Percentiles rank a stretch among this genome's conserved stretches.
Evolutionary conservation across 2,888 invertebrate genomes (phyloP).

Genomic region (Philonicus albiceps): DNA sequence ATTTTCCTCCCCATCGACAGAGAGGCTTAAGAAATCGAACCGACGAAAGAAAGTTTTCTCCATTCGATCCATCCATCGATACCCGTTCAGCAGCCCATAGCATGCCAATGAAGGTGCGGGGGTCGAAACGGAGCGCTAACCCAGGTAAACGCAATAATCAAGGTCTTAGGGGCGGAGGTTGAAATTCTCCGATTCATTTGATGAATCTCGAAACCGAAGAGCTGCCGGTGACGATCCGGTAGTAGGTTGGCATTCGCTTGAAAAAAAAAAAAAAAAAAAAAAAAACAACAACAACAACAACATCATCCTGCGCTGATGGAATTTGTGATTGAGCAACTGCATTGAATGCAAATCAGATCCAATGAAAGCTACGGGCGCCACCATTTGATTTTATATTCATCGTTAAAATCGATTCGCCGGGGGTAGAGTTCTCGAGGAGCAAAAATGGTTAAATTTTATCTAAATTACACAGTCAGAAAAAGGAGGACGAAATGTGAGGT

Average conservation of each 20-base stretch:
- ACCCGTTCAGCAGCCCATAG: not conserved
- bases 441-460: constrained; percentile 32
- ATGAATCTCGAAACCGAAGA: not conserved
- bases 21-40: not conserved
- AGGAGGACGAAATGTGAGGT: constrained; percentile 20
- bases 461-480: constrained; percentile 32
- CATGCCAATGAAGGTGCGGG: not conserved
- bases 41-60: not conserved
- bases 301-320: constrained; percentile 26
- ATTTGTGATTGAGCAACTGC: constrained; percentile 36
- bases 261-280: not conserved
- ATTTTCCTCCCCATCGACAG: not conserved
- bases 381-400: constrained; percentile 36
- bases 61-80: not conserved
- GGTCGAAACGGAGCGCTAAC: not conserved
- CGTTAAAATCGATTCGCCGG: constrained; percentile 29
- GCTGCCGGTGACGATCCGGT: not conserved
- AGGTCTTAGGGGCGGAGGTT: not conserved
- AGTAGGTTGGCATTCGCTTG: not conserved
- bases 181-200: not conserved
- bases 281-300: not conserved
- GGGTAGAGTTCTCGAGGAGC: constrained; percentile 9
- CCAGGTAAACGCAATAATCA: constrained; percentile 1
- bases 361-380: constrained; percentile 10
- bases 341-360: constrained; percentile 36